Conservation (phyloP, 2,113 vertebrate species). For the Hirundichthys speculiger region DNA sequence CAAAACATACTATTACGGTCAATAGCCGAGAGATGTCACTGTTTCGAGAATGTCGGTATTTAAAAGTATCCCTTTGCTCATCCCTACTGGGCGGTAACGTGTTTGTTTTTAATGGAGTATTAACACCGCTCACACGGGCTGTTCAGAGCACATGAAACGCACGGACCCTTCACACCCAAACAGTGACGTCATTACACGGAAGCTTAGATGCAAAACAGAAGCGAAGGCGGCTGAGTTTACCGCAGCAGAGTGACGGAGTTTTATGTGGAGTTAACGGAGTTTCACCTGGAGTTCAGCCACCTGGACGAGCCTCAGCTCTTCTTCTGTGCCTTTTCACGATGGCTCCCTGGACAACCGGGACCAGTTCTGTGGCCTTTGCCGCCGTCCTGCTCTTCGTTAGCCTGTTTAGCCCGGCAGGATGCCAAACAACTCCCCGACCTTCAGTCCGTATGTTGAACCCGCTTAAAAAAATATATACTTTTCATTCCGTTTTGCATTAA, state of each 20-base stretch:
- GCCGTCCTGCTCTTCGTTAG: slow-evolving; percentile 34
- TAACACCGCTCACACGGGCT: slow-evolving; percentile 37
- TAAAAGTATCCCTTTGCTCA: too few species aligned
- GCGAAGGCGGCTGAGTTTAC: too few species aligned
- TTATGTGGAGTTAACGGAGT: too few species aligned
- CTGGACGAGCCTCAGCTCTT: neutral
- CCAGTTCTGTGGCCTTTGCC: neutral
- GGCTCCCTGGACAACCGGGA: neutral
- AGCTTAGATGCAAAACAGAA: neutral
- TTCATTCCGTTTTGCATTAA: too few species aligned
- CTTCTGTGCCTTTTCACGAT: neutral
- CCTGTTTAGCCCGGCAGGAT: slow-evolving; percentile 40
- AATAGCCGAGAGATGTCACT: too few species aligned
- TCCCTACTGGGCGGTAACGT: too few species aligned
- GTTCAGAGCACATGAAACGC: accelerated
- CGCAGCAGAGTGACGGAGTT: too few species aligned
- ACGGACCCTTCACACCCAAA: slow-evolving; percentile 7
- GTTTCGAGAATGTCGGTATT: too few species aligned
- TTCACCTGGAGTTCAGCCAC: too few species aligned
- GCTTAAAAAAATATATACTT: too few species aligned
- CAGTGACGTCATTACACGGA: slow-evolving; percentile 19
- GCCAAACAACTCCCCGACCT: slow-evolving; percentile 30
- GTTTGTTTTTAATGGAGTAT: too few species aligned
- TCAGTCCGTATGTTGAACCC: slow-evolving; percentile 33
- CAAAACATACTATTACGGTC: too few species aligned